Evolutionary conservation across 2,113 vertebrate species (phyloP), one percentile per base, ranked within the genome.

Genomic region (Salvelinus namaycush): DNA sequence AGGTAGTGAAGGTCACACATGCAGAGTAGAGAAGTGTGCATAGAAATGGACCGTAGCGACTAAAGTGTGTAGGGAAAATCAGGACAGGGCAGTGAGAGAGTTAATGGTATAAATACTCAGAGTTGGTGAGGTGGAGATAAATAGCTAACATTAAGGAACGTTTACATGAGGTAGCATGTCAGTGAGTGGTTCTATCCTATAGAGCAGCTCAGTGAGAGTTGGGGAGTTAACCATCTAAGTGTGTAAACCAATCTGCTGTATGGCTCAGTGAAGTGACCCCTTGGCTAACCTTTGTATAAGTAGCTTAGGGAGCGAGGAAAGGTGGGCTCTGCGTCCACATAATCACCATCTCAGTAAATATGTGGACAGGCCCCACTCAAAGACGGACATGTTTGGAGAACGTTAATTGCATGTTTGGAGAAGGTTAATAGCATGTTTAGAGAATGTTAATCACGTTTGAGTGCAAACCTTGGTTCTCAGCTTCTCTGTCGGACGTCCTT

Each of bases 321-420:
- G 9, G 39, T 1, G 39, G 39, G 39, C 39, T 68, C 8, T 3
- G 12, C n/a, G 12, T 48, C 20, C 9, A 7, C 44, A 9, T 29
- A 68, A 20, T 34, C 29, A 39, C 16, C 0, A 1, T 27, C 65
- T 67, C 65, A 39, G 9, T 11, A 44, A 44, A 44, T 69, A 34
- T 54, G 8, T 71, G 22, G 65, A 20, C 13, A 31, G 22, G 22
- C n/a, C 13, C 13, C 68, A 18, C 18, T 60, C 27, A 34, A 13
- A 62, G 31, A 39, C 24, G n/a, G 24, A 65, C 75, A 49, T 48
- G 26, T 77, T 48, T 70, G 75, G 68, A 49, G 39, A 44, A 44
- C 9, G 2, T 44, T 44, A 44, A 44, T 44, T 9, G 2, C 39
- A 44, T 44, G 9, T 44, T 44, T 11, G 39, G 2, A 44, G 39